Percentiles rank a stretch among this genome's conserved stretches.
Conservation (phyloP, 1,140 invertebrate genomes). For the Asobara japonica region DNA sequence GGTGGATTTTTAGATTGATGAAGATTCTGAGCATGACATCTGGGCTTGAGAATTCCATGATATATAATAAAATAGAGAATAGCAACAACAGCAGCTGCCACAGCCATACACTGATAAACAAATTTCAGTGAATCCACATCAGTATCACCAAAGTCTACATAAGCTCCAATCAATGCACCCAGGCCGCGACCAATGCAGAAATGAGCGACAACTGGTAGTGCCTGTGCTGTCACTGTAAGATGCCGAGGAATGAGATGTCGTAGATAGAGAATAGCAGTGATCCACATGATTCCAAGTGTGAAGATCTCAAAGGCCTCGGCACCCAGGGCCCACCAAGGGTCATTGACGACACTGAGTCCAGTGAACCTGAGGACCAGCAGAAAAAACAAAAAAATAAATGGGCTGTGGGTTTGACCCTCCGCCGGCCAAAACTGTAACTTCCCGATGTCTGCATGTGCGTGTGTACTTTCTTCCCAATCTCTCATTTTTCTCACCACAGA, state of each 20-base stretch:
- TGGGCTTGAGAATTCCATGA: slow-evolving; percentile 76
- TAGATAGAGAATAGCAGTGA: slow-evolving; percentile 83
- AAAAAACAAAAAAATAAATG: too few species aligned
- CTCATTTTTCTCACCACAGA: too few species aligned
- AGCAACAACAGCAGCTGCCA: slow-evolving; percentile 71
- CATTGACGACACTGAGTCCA: slow-evolving; percentile 73
- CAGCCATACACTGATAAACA: slow-evolving; percentile 71
- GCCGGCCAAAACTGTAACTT: too few species aligned
- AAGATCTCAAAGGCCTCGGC: slow-evolving; percentile 83
- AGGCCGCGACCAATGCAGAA: slow-evolving; percentile 80
- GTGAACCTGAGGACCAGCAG: too few species aligned
- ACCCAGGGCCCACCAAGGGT: slow-evolving; percentile 74
- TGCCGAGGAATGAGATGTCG: slow-evolving; percentile 82
- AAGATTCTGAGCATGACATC: slow-evolving; percentile 72
- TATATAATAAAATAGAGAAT: slow-evolving; percentile 76
- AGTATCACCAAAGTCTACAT: slow-evolving; percentile 60
- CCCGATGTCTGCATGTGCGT: too few species aligned
- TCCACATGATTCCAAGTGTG: slow-evolving; percentile 84
- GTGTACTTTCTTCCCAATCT: too few species aligned
- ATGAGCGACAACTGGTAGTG: slow-evolving; percentile 82
- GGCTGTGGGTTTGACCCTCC: too few species aligned
- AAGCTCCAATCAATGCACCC: slow-evolving; percentile 72
- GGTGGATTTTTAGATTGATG: slow-evolving; percentile 66
- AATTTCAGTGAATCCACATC: slow-evolving; percentile 56
- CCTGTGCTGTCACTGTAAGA: slow-evolving; percentile 84